These are phyloP conservation scores for Pseudorectes ferrugineus DNA, from an alignment of 2,113 vertebrate genomes.

Conservation along the genomic window DNA sequence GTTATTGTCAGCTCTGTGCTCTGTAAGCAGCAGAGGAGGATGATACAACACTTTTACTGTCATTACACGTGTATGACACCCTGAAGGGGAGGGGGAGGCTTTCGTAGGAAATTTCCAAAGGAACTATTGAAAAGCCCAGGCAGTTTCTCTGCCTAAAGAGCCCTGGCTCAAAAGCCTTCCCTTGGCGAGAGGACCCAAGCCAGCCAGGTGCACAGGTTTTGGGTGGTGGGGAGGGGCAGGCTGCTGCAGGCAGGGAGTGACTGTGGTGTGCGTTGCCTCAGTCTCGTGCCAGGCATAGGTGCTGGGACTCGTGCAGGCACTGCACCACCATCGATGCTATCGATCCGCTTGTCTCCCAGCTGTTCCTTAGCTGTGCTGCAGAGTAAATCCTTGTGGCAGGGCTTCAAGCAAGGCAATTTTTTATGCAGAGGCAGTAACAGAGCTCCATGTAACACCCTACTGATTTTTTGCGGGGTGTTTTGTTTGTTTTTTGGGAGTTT, in stretches of 20 bases:
- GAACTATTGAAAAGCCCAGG: background rate
- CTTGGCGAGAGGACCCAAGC: background rate
- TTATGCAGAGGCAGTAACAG: background rate
- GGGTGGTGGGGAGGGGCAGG: too few species aligned
- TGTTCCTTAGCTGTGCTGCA: background rate
- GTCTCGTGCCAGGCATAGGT: background rate
- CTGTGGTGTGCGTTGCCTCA: fast-evolving
- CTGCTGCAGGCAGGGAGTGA: fast-evolving
- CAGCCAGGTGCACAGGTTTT: background rate
- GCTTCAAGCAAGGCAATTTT: background rate
- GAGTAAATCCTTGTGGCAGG: background rate
- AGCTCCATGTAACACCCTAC: background rate
- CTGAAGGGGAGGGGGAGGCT: background rate
- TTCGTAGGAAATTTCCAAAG: background rate
- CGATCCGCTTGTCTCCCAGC: background rate
- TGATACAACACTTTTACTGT: background rate
- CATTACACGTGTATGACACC: too few species aligned
- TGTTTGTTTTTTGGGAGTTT: background rate
- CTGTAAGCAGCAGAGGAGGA: background rate
- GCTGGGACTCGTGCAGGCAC: background rate
- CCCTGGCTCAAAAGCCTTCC: background rate
- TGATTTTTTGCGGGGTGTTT: background rate
- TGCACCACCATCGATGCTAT: background rate
- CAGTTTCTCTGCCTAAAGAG: background rate
- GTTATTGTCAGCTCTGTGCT: background rate